These are phyloP conservation scores for Charaxes varanes DNA, from an alignment of 1,140 invertebrate species.

Conservation along the genomic window DNA sequence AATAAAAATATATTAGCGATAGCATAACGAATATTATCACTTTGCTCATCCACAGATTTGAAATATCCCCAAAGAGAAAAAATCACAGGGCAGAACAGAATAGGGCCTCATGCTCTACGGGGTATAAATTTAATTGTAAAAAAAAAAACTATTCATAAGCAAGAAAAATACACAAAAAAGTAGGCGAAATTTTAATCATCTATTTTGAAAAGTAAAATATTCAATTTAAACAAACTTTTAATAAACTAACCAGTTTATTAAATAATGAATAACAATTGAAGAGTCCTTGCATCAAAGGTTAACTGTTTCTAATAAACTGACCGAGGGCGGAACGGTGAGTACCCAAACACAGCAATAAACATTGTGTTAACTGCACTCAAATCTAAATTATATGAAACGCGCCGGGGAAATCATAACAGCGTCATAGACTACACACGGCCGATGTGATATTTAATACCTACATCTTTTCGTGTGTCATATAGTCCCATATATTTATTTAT, in stretches of 20 bases:
- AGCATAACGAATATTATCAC: no score
- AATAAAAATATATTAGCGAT: no score
- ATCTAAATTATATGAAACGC: constrained; percentile 44
- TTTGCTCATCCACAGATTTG: no score
- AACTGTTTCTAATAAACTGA: constrained; percentile 8
- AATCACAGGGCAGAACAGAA: no score
- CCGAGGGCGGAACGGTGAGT: constrained; percentile 19
- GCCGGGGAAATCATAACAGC: constrained; percentile 32
- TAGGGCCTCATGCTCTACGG: no score
- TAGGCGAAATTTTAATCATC: no score
- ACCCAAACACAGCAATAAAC: constrained; percentile 34
- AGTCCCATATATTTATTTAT: neutral
- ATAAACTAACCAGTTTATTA: constrained; percentile 1
- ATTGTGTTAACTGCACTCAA: constrained; percentile 49
- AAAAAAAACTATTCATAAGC: no score
- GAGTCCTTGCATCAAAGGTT: constrained; percentile 1
- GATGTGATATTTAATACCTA: neutral
- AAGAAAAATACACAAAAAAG: no score
- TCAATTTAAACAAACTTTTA: no score
- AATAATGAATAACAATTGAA: constrained; percentile 1
- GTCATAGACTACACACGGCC: constrained; percentile 24
- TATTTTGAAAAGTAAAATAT: neutral
- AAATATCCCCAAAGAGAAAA: no score
- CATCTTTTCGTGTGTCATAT: neutral
- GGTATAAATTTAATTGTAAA: no score